Percentiles rank a stretch among this genome's conserved stretches.
These are phyloP conservation scores for Bombus fervidus DNA, from an alignment of 1,140 invertebrate species.

Conservation along the genomic window DNA sequence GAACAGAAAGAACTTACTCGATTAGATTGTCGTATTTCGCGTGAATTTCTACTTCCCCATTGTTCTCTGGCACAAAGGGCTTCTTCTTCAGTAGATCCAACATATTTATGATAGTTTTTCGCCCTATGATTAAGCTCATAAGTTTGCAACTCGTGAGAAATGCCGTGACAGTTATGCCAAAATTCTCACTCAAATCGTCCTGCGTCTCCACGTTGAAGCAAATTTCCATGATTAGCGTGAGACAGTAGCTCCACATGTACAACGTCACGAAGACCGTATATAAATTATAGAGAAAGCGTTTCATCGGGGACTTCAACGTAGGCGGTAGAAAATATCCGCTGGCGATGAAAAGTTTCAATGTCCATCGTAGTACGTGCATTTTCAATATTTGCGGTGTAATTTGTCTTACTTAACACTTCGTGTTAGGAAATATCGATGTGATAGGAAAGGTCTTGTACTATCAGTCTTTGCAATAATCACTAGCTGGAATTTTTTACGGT, in stretches of 20 bases:
- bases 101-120: conserved; percentile 42
- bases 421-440: not conserved
- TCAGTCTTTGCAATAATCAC: accelerated
- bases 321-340: not conserved
- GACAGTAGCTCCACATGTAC: not conserved
- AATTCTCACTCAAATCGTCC: conserved; percentile 55
- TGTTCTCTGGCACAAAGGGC: conserved; percentile 38
- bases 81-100: conserved; percentile 23
- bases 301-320: accelerated
- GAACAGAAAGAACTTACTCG: conserved; percentile 36
- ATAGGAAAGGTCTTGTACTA: too few species aligned
- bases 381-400: not conserved
- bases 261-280: not conserved
- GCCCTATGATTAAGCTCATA: conserved; percentile 25
- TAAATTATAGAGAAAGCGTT: not conserved
- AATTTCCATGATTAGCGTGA: not conserved
- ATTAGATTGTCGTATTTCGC: conserved; percentile 36
- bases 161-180: conserved; percentile 51
- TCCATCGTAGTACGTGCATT: not conserved
- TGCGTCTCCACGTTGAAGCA: conserved; percentile 14
- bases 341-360: not conserved
- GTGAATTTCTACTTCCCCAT: conserved; percentile 53
- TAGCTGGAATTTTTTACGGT: not conserved
- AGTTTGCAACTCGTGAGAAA: conserved; percentile 44
- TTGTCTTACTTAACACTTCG: not conserved